Base-by-base conservation (phyloP, 64 coral and sea anemone species). In the Porites australiensis region DNA sequence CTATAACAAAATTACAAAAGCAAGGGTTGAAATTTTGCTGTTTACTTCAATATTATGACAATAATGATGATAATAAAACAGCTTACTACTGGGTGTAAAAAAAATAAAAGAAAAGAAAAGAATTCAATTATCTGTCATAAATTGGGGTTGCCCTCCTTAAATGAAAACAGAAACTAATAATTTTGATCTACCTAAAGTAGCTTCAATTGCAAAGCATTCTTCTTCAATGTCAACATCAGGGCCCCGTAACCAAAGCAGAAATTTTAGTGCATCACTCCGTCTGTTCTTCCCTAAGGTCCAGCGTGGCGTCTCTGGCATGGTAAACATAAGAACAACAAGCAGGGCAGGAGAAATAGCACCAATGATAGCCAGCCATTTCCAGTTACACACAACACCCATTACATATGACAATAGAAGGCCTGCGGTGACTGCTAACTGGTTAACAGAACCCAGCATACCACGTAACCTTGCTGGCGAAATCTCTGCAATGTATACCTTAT, bases 401-500 rank as follows among this genome's bases (percentile, higher is more conserved):
- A 93, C 50, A 83, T 95, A 98, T 0, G 84, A 71, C 19, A 95
- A 8, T 53, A 95, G 27, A 49, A 93, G 18, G 44, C 96, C 96
- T 43, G 50, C 47, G 47, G 93, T 98, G 45, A 98, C 78, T 23
- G 90, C 82, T 27, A 93, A 57, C 69, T 98, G 93, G 68, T 95
- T 95, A 15, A 90, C 88, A 55, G 89, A 87, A 50, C 96, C 96
- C 1, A 98, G 87, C 19, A 88, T 82, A 67, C 94, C 96, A 70
- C 96, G 90, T 46, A 90, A 62, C 12, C 70, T 43, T 13, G 96
- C 87, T 64, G 90, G 86, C 14, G 88, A 79, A 79, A 98, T 89
- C 77, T 98, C 96, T 44, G 96, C 96, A 75, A 98, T 95, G 80
- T 95, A 98, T 3, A 95, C 87, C 96, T 98, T 37, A 37, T 37